phyloP scores from a whole-genome alignment of 2,113 vertebrate species.

The Coracopsis vasa region DNA sequence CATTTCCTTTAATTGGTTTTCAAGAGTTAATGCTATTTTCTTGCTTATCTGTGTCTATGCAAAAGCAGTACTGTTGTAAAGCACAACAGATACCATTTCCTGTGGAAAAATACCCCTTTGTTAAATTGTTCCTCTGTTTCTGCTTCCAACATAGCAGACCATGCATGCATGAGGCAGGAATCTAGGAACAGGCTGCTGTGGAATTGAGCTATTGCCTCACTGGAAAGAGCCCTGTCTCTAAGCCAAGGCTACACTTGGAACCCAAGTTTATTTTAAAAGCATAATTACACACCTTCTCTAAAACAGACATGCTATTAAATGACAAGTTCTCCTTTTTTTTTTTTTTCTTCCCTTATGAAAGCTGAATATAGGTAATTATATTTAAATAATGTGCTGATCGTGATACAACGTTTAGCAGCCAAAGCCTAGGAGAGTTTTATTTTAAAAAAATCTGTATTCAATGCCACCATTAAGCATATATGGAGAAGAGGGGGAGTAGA shows the following conservation, averaged over 20 bases:
- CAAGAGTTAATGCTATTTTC: not conserved
- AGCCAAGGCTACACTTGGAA: slow-evolving; percentile 24
- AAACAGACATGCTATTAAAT: slow-evolving; percentile 49
- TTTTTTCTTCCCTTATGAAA: slow-evolving; percentile 6
- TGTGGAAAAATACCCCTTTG: not conserved
- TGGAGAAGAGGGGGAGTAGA: not conserved
- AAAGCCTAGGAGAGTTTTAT: slow-evolving; percentile 15
- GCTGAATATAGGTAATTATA: slow-evolving; percentile 54
- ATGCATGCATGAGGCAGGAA: not conserved
- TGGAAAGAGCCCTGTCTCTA: slow-evolving; percentile 9
- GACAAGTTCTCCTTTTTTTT: not conserved
- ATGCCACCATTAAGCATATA: not conserved
- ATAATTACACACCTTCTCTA: slow-evolving; percentile 44
- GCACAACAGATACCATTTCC: not conserved
- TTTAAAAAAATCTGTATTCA: not conserved
- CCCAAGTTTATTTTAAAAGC: slow-evolving; percentile 47
- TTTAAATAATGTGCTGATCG: slow-evolving; percentile 41
- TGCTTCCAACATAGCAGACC: not conserved
- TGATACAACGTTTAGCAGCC: slow-evolving; percentile 39
- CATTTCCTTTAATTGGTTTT: not conserved
- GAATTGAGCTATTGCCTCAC: not conserved
- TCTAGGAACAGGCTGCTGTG: not conserved
- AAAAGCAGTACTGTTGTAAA: not conserved
- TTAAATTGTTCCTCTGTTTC: not conserved
- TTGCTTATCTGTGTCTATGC: not conserved